Evolutionary conservation across 2,888 invertebrate genomes (phyloP).

Genomic region (Clepsis dumicolana): DNA sequence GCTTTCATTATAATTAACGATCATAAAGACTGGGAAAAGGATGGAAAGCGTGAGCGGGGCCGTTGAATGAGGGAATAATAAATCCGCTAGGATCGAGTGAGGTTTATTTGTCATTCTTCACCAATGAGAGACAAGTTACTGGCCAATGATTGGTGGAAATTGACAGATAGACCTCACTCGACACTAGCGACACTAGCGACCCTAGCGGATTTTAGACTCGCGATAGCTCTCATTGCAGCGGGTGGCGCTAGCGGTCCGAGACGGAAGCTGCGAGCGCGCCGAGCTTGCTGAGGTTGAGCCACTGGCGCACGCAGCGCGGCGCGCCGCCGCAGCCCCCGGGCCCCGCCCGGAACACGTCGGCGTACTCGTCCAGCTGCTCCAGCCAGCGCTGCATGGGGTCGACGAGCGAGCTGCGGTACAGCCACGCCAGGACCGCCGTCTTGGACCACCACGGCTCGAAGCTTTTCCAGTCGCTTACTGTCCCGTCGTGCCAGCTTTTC

Average conservation of each 20-base stretch:
- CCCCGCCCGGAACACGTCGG: slow-evolving; percentile 48
- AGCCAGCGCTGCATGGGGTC: slow-evolving; percentile 76
- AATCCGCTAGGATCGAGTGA: no score
- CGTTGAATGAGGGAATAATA: no score
- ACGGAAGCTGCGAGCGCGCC: slow-evolving; percentile 62
- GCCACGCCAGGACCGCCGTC: slow-evolving; percentile 66
- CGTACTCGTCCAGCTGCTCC: slow-evolving; percentile 64
- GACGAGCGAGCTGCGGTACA: slow-evolving; percentile 71
- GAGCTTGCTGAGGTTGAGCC: slow-evolving; percentile 68
- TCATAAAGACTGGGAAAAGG: slow-evolving; percentile 24
- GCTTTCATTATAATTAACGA: background rate
- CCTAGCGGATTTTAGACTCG: no score
- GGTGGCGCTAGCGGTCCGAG: slow-evolving; percentile 64
- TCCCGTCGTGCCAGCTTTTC: slow-evolving; percentile 56
- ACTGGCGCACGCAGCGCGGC: slow-evolving; percentile 57
- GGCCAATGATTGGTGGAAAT: no score
- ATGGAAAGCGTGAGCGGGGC: slow-evolving; percentile 22
- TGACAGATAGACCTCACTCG: no score
- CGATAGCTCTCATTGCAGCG: no score
- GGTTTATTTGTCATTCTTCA: no score
- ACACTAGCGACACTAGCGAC: no score
- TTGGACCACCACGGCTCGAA: slow-evolving; percentile 68
- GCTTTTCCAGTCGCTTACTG: slow-evolving; percentile 58
- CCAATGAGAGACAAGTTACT: no score
- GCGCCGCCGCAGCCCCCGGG: slow-evolving; percentile 18